A percentile compares a stretch with the other conserved stretches of the same genome.
Conservation (phyloP, 2,888 invertebrate genomes). For the Lasioglossum leucozonium region DNA sequence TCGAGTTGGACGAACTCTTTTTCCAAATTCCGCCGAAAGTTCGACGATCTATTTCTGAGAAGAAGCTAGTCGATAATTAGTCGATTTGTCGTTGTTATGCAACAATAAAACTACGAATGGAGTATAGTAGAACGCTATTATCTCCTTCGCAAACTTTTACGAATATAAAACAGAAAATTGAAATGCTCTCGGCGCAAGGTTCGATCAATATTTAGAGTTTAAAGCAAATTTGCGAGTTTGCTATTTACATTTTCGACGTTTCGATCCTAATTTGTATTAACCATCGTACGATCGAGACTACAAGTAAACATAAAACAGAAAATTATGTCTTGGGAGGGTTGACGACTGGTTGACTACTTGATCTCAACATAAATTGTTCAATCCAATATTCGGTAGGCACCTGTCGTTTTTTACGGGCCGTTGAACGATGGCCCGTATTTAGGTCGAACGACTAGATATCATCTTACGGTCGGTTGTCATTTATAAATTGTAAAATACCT, state of each 20-base stretch:
- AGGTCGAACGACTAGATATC: not conserved
- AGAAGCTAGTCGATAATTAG: too few species aligned
- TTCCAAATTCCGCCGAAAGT: not conserved
- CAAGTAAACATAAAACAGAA: not conserved
- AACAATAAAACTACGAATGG: not conserved
- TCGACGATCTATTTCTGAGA: not conserved
- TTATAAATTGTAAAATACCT: not conserved
- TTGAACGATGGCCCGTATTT: not conserved
- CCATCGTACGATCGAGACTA: too few species aligned
- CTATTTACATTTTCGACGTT: too few species aligned
- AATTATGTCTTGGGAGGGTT: not conserved
- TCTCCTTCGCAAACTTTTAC: too few species aligned
- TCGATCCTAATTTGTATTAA: too few species aligned
- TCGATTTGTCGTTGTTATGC: not conserved
- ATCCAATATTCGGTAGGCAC: not conserved
- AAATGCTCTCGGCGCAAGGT: too few species aligned
- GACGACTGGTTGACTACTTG: not conserved
- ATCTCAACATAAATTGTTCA: not conserved
- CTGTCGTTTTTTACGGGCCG: not conserved
- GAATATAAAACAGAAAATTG: too few species aligned
- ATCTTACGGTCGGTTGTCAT: not conserved
- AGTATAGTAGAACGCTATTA: not conserved
- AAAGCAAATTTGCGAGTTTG: too few species aligned
- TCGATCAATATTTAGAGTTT: too few species aligned
- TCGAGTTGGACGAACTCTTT: not conserved